Conservation (phyloP, 2,888 invertebrate species). For the Eupeodes latifasciatus region DNA sequence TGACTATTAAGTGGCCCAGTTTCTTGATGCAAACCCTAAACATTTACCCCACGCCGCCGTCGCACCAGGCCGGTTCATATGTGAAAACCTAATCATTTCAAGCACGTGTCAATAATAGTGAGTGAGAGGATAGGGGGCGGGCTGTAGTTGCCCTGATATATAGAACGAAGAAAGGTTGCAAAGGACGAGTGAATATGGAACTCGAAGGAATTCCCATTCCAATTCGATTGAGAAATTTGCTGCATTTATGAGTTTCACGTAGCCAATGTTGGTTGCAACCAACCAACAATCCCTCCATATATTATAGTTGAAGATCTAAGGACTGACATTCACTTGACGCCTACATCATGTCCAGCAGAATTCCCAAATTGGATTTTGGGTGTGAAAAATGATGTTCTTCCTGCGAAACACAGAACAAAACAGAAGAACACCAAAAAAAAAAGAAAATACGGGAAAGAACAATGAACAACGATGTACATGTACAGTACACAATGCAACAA, state of each 20-base stretch:
- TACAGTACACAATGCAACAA: slow-evolving; percentile 68
- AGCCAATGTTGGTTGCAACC: slow-evolving; percentile 24
- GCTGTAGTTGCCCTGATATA: neutral
- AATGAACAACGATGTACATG: slow-evolving; percentile 17
- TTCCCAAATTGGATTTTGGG: slow-evolving; percentile 73
- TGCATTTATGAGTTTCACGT: slow-evolving; percentile 63
- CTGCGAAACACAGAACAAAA: neutral
- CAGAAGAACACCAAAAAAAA: too few species aligned
- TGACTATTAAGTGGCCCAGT: slow-evolving; percentile 66
- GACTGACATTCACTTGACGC: slow-evolving; percentile 56
- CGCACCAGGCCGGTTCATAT: neutral
- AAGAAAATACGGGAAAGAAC: slow-evolving; percentile 6
- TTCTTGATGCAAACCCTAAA: slow-evolving; percentile 33
- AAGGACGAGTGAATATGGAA: neutral
- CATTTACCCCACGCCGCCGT: slow-evolving; percentile 31
- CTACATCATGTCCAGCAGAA: slow-evolving; percentile 68
- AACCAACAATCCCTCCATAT: slow-evolving; percentile 10
- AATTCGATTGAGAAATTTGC: slow-evolving; percentile 53
- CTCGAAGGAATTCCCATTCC: slow-evolving; percentile 34
- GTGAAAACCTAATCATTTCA: slow-evolving; percentile 71
- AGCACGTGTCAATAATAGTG: slow-evolving; percentile 66
- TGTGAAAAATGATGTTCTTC: slow-evolving; percentile 71
- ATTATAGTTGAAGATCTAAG: neutral
- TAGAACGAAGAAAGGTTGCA: slow-evolving; percentile 5
- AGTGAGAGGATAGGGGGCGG: slow-evolving; percentile 16